phyloP scores from a whole-genome alignment of 1,140 invertebrate genomes.

The Pogonognathellus flavescens region DNA sequence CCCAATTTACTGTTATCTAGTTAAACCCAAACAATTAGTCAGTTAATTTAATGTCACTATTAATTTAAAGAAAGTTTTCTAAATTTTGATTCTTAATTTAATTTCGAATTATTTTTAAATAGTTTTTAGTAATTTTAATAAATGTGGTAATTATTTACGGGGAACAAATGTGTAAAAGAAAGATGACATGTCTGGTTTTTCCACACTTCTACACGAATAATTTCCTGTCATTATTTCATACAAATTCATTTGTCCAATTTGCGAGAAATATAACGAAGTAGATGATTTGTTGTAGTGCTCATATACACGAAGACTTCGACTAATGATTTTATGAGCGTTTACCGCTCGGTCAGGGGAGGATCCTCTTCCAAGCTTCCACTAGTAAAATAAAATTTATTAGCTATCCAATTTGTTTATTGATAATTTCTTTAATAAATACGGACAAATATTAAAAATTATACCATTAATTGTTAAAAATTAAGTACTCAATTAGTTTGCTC shows the following conservation, averaged over 20 bases:
- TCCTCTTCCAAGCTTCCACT: conserved; percentile 54
- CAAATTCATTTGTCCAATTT: conserved; percentile 52
- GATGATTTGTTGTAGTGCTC: conserved; percentile 50
- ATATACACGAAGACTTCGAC: conserved; percentile 32
- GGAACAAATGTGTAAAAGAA: conserved; percentile 54
- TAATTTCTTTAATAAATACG: no score
- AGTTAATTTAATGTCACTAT: no score
- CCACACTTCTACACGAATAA: conserved; percentile 50
- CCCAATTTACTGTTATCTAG: conserved; percentile 9
- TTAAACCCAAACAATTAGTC: background rate
- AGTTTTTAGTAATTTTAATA: no score
- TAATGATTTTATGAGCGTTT: conserved; percentile 51
- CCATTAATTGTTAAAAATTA: no score
- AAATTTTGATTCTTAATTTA: no score
- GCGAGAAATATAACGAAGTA: conserved; percentile 46
- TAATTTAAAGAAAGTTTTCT: no score
- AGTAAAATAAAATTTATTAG: no score
- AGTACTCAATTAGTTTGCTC: no score
- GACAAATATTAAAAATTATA: no score
- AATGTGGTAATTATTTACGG: background rate
- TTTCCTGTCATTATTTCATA: conserved; percentile 56
- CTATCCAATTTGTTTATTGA: no score
- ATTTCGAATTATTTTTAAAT: no score
- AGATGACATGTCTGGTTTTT: conserved; percentile 18
- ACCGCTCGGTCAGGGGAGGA: conserved; percentile 28